These are phyloP conservation scores for Myotis planiceps DNA, from an alignment of 2,797 vertebrate species.

Conservation along the genomic window DNA sequence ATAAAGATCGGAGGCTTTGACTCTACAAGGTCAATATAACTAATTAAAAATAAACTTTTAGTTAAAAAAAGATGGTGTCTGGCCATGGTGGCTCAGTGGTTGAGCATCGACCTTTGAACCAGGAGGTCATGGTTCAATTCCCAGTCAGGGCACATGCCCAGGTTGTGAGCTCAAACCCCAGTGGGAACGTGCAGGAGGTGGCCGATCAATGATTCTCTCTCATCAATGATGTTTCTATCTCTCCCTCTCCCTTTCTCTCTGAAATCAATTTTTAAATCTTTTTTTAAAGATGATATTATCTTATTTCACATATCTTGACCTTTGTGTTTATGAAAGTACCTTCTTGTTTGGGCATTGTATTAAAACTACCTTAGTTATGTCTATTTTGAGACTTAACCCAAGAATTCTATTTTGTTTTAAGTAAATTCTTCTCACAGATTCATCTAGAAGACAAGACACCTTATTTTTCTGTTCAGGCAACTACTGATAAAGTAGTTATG, in stretches of 20 bases:
- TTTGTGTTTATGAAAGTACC: background rate
- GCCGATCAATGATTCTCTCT: background rate
- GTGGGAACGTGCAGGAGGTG: background rate
- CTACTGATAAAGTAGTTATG: background rate
- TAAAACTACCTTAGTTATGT: background rate
- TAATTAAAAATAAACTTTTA: constrained; percentile 8
- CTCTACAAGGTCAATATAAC: background rate
- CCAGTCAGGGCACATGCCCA: background rate
- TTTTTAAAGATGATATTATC: background rate
- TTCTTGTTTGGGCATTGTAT: background rate
- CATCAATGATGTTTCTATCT: background rate
- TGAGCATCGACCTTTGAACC: background rate
- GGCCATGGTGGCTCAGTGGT: background rate
- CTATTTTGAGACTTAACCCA: background rate
- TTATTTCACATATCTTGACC: background rate
- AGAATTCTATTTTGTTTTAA: constrained; percentile 39
- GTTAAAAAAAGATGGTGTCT: background rate
- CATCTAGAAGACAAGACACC: background rate
- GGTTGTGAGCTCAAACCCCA: background rate
- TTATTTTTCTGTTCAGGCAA: background rate
- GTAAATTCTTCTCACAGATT: background rate
- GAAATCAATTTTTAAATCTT: no score
- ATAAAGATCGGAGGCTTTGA: background rate
- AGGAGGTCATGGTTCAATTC: background rate
- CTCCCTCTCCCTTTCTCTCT: background rate